Conservation (phyloP, 2,888 invertebrate species). For the Mimumesa dahlbomi region DNA sequence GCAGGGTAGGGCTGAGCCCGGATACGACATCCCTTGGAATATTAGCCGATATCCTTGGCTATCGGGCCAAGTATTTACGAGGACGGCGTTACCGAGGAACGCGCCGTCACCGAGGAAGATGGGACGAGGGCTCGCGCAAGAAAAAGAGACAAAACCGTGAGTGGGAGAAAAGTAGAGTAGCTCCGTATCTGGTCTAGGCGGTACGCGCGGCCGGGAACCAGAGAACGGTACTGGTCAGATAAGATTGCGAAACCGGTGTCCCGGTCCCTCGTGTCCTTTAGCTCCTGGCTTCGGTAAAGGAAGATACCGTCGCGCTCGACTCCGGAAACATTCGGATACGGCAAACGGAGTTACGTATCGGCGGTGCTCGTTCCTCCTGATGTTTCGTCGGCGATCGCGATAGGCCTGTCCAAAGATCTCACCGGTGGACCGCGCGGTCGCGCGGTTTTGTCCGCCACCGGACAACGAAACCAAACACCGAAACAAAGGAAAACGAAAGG, state of each 20-base stretch:
- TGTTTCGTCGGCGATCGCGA: constrained; percentile 68
- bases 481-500: no score
- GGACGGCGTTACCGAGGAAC: constrained; percentile 44
- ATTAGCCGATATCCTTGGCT: constrained; percentile 70
- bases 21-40: constrained; percentile 63
- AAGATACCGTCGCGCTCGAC: constrained; percentile 61
- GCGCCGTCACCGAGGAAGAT: constrained; percentile 22
- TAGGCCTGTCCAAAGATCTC: constrained; percentile 39
- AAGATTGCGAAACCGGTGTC: constrained; percentile 72
- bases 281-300: constrained; percentile 66
- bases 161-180: constrained; percentile 30
- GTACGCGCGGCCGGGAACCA: constrained; percentile 30
- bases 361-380: constrained; percentile 67
- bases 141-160: constrained; percentile 13
- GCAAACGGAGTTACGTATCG: constrained; percentile 65
- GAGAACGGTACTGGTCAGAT: constrained; percentile 64
- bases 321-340: constrained; percentile 70
- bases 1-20: constrained; percentile 22
- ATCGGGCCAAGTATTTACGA: constrained; percentile 72
- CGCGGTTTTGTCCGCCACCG: not conserved
- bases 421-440: not conserved
- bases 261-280: constrained; percentile 75
- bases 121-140: constrained; percentile 15
- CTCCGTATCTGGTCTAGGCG: constrained; percentile 55
- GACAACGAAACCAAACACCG: no score